Percentiles rank a stretch among this genome's conserved stretches.
Conservation (phyloP, 2,888 invertebrate genomes). For the Diploptera punctata region DNA sequence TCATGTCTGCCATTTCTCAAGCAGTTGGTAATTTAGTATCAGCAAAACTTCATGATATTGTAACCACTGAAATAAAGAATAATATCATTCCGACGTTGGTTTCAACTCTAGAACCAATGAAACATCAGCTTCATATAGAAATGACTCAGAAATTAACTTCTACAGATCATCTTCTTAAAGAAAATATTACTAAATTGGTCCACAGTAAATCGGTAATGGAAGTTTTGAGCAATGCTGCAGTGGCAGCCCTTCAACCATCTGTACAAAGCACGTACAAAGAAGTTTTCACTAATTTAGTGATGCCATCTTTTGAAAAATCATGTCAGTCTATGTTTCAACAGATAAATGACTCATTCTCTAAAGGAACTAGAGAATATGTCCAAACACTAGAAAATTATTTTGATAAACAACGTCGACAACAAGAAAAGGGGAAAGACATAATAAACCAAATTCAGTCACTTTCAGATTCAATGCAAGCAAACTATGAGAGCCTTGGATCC, state of each 20-base stretch:
- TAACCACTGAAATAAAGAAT: conserved; percentile 61
- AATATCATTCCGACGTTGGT: conserved; percentile 62
- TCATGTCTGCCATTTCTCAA: conserved; percentile 62
- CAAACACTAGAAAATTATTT: conserved; percentile 56
- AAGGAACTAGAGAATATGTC: conserved; percentile 83
- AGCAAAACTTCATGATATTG: conserved; percentile 62
- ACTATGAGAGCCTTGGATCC: conserved; percentile 50
- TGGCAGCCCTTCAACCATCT: conserved; percentile 72
- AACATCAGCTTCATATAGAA: conserved; percentile 75
- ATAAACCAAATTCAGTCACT: conserved; percentile 55
- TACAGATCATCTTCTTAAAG: conserved; percentile 76
- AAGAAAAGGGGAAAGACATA: conserved; percentile 56
- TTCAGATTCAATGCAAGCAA: conserved; percentile 53
- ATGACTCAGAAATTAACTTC: conserved; percentile 73
- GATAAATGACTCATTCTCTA: conserved; percentile 85
- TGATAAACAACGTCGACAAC: conserved; percentile 53
- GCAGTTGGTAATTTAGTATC: conserved; percentile 59
- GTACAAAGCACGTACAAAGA: conserved; percentile 81
- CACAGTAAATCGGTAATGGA: conserved; percentile 82
- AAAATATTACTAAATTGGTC: conserved; percentile 80
- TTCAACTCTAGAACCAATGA: conserved; percentile 74
- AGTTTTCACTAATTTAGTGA: conserved; percentile 73
- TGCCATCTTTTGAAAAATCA: conserved; percentile 88
- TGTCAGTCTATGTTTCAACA: conserved; percentile 88
- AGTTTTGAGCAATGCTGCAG: conserved; percentile 71